phyloP scores from a whole-genome alignment of 2,888 invertebrate genomes.

The Drosophila macrospina region DNA sequence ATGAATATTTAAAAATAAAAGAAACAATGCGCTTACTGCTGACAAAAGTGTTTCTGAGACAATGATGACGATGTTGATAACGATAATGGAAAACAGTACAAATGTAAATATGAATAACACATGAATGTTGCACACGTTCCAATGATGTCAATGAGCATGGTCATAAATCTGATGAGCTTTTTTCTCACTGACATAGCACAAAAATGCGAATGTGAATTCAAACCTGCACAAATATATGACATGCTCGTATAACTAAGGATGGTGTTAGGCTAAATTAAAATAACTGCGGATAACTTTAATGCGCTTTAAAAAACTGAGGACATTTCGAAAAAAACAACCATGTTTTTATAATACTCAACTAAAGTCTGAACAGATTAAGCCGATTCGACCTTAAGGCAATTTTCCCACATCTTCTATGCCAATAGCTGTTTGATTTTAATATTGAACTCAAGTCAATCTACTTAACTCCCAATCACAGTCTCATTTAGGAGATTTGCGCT shows the following conservation, averaged over 20 bases:
- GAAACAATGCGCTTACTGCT: slow-evolving; percentile 37
- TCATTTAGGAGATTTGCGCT: slow-evolving; percentile 41
- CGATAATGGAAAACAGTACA: slow-evolving; percentile 8
- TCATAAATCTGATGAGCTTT: slow-evolving; percentile 59
- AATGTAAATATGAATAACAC: slow-evolving; percentile 11
- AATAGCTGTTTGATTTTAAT: slow-evolving; percentile 5
- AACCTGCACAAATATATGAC: slow-evolving; percentile 32
- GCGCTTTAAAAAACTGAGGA: slow-evolving; percentile 4
- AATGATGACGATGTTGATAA: slow-evolving; percentile 33
- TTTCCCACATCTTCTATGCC: background rate
- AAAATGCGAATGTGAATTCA: slow-evolving; percentile 26
- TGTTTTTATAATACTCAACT: too few species aligned
- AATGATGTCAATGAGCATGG: slow-evolving; percentile 44
- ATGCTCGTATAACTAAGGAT: slow-evolving; percentile 1
- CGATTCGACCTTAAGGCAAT: background rate
- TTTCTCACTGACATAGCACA: slow-evolving; percentile 32
- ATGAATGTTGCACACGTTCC: slow-evolving; percentile 53
- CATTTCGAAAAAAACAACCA: too few species aligned
- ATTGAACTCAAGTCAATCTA: slow-evolving; percentile 33
- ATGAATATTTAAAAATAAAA: slow-evolving; percentile 4
- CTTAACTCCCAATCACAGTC: slow-evolving; percentile 29
- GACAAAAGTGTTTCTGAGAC: slow-evolving; percentile 6
- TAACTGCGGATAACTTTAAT: slow-evolving; percentile 20
- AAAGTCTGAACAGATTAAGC: background rate
- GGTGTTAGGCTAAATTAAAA: slow-evolving; percentile 18